Evolutionary conservation across 2,113 vertebrate species (phyloP).

Genomic region (Zosterops lateralis): DNA sequence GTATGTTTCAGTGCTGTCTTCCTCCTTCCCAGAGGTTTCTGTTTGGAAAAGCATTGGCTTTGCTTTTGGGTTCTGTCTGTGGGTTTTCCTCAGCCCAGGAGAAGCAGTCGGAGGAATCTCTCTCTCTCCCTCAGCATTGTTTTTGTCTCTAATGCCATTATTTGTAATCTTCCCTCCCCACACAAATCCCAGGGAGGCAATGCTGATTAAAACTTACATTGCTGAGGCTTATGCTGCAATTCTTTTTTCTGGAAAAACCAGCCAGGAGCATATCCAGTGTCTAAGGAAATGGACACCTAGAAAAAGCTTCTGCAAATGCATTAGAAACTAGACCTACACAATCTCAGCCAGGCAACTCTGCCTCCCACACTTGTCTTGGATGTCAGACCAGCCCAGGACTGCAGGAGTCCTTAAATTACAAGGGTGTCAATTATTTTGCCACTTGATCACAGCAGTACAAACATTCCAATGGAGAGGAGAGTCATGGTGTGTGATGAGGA

Average conservation of each 20-base stretch:
- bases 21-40: not conserved
- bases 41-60: not conserved
- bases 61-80: not conserved
- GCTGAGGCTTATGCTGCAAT: not conserved
- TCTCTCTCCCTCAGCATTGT: not conserved
- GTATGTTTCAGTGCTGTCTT: not conserved
- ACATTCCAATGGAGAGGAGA: not conserved
- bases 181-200: not conserved
- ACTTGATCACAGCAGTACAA: not conserved
- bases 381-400: not conserved
- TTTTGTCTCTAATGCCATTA: conserved; percentile 6
- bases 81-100: not conserved
- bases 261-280: not conserved
- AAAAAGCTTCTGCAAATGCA: not conserved
- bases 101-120: not conserved
- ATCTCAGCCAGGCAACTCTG: not conserved
- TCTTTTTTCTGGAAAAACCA: not conserved
- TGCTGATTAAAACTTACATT: not conserved
- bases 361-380: not conserved
- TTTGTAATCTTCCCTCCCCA: not conserved
- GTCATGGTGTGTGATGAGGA: not conserved
- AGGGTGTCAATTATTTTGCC: not conserved
- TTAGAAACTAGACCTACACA: not conserved
- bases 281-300: not conserved
- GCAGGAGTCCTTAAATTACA: not conserved